Evolutionary conservation across 2,888 invertebrate genomes (phyloP), one percentile per base, ranked within the genome.

Genomic region (Eremobia ochroleuca): DNA sequence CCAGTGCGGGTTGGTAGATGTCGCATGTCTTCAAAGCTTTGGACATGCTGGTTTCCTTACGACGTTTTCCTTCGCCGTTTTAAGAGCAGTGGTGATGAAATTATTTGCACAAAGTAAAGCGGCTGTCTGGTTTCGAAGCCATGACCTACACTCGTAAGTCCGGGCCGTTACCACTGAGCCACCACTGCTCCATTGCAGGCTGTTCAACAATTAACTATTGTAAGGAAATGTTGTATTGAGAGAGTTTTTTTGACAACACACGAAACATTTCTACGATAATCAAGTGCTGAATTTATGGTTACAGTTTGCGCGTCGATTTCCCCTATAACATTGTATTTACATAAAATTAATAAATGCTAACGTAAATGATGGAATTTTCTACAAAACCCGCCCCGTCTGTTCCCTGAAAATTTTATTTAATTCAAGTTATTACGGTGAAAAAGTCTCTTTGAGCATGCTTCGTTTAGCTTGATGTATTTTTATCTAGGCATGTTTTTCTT

Each of bases 261-360:
- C 34, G 34, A 34, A 34, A n/a, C n/a, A n/a, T n/a, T n/a, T n/a
- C 34, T 34, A 34, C 34, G 34, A 34, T 34, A 34, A 37, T 37
- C 37, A 5, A 6, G 37, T 37, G 5, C 37, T 37, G 37, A 37
- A 37, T 37, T 37, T 0, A 37, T 37, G 0, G 37, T 37, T 4
- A 37, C 37, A 37, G 37, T 37, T 37, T 37, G 37, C n/a, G n/a
- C n/a, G n/a, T n/a, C n/a, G n/a, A n/a, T n/a, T n/a, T n/a, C n/a
- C n/a, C n/a, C n/a, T n/a, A n/a, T 37, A 4, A 5, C 37, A 4
- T 6, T 37, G 52, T 34, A 58, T 72, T 58, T 52, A 72, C 65
- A 69, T 73, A 49, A 37, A 58, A 76, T 81, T 64, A 31, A 68
- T 72, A 67, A 83, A 73, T 58, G 43, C 61, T 28, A 58, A 62